Base-by-base conservation (phyloP, 2,888 invertebrate species). In the Brassicogethes aeneus region DNA sequence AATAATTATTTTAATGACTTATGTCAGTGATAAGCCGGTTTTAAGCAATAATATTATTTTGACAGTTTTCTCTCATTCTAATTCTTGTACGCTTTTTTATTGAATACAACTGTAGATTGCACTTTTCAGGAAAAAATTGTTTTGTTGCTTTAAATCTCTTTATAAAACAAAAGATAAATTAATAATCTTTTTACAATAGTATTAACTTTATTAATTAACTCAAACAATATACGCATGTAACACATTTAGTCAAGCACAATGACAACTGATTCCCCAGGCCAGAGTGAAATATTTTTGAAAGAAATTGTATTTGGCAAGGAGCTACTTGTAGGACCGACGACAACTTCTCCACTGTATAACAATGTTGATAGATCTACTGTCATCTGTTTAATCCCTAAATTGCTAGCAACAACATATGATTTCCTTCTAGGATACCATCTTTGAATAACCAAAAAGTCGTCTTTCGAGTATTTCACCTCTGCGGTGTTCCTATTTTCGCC, bases 381-480 rank as follows among this genome's bases (percentile, higher is more conserved):
- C 30, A 80, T 74, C 13, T 73, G 67, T 5, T 61, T 62, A 30
- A 62, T 69, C 0, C 83, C 84, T 2, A 87, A 72, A 69, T 89
- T 89, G 1, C 80, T 80, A 0, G 88, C 76, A 44, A 84, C 77
- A 0, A 85, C 82, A 58, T 82, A 86, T 1, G 85, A 79, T 57
- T 85, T 82, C 42, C 85, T 74, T 12, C 89, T 74, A 0, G 88
- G 88, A 64, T 81, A 88, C 75, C 81, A 82, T 34, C 89, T 72
- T 59, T 89, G 87, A 13, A 87, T 75, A 2, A 89, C 68, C 34
- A 88, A 72, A 41, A 75, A 58, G 55, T 81, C 77, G 34, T 77
- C 74, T 30, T 74, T 71, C 16, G 76, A 74, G 57, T 77, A 75
- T 43, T 81, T 77, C 39, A 87, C 72, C 52, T 79, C 80, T 44